phyloP scores from a whole-genome alignment of 1,140 invertebrate species.

The Euwallacea similis region DNA sequence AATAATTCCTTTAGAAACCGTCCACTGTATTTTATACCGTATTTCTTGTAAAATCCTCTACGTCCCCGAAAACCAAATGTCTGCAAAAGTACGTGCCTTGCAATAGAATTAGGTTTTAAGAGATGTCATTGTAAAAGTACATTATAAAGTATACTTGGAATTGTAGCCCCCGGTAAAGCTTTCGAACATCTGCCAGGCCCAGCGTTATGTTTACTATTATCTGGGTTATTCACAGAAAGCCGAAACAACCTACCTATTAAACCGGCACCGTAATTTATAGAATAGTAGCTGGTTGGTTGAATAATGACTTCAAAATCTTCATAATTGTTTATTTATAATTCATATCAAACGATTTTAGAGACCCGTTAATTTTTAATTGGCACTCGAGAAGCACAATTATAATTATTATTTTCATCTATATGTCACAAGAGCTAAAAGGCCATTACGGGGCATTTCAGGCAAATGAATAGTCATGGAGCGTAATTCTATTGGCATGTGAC shows the following conservation, averaged over 20 bases:
- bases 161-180: constrained; percentile 7
- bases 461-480: constrained; percentile 27
- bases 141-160: background rate
- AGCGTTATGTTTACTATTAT: constrained; percentile 18
- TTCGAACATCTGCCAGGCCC: constrained; percentile 20
- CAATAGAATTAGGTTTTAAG: too few species aligned
- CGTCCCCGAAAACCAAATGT: too few species aligned
- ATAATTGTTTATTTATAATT: constrained; percentile 29
- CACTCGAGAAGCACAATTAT: constrained; percentile 14
- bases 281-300: constrained; percentile 1
- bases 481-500: constrained; percentile 27
- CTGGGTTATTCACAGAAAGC: constrained; percentile 4
- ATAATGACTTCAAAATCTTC: constrained; percentile 5
- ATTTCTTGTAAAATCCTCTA: too few species aligned
- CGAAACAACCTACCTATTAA: constrained; percentile 14
- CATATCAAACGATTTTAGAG: constrained; percentile 14
- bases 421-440: constrained; percentile 9
- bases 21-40: too few species aligned
- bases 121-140: background rate
- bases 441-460: constrained; percentile 20
- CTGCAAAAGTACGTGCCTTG: too few species aligned
- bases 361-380: constrained; percentile 34
- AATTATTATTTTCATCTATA: constrained; percentile 13
- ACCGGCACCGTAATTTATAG: background rate
- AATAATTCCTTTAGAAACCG: too few species aligned